A percentile compares a stretch with the other conserved stretches of the same genome.
phyloP scores from a whole-genome alignment of 2,113 vertebrate species.

The Archilochus colubris region DNA sequence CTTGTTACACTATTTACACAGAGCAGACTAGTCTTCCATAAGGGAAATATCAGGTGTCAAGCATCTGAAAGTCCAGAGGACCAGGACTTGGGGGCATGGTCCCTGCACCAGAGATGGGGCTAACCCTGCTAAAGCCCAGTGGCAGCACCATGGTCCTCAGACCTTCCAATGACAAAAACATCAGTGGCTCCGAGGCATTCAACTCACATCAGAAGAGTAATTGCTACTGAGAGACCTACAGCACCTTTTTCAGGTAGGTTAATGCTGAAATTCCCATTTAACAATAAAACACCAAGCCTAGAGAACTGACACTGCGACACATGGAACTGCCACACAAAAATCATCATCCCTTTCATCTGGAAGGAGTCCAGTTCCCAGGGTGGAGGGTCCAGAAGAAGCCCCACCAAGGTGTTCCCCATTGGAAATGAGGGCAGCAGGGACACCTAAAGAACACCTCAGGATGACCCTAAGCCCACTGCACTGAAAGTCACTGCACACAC shows the following conservation, averaged over 20 bases:
- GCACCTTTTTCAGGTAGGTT: neutral
- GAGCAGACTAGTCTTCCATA: neutral
- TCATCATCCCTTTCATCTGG: neutral
- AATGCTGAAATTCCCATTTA: neutral
- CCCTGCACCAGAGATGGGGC: neutral
- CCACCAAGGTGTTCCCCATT: neutral
- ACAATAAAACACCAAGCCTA: neutral
- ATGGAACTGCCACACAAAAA: neutral
- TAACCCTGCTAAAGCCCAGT: neutral
- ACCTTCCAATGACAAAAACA: accelerated
- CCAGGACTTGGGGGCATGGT: neutral
- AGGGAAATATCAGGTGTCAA: conserved; percentile 67
- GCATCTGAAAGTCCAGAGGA: conserved; percentile 61
- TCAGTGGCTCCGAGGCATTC: neutral
- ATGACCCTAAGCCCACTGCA: neutral
- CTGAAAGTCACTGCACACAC: accelerated
- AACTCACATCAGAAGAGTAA: neutral
- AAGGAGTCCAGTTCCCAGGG: neutral
- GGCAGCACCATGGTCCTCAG: neutral
- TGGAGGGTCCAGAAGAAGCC: neutral
- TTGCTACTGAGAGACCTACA: neutral
- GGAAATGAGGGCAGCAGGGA: neutral
- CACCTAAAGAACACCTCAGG: neutral
- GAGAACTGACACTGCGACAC: neutral
- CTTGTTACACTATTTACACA: neutral